These are phyloP conservation scores for Dicrostonyx torquatus DNA, from an alignment of 2,797 vertebrate genomes.

Conservation along the genomic window DNA sequence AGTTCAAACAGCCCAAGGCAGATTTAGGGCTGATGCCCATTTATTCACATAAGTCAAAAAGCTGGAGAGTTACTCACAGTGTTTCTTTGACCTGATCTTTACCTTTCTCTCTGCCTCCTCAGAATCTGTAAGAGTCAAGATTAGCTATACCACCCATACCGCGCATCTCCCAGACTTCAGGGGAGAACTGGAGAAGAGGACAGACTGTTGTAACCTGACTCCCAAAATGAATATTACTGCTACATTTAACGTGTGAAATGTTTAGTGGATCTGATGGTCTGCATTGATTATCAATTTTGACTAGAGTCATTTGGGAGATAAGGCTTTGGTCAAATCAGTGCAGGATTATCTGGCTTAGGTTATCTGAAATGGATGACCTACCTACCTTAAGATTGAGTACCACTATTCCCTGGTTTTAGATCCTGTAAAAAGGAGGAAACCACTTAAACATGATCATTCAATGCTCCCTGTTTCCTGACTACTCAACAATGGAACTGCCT, in stretches of 20 bases:
- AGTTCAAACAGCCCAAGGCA: background rate
- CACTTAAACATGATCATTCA: background rate
- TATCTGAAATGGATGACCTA: background rate
- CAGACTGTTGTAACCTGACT: background rate
- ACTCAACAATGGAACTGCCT: background rate
- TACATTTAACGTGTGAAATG: background rate
- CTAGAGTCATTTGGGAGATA: background rate
- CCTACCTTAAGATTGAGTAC: background rate
- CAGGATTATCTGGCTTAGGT: background rate
- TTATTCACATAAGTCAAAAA: background rate
- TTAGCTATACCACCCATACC: background rate
- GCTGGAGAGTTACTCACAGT: background rate
- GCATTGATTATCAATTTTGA: background rate
- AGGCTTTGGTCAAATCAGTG: background rate
- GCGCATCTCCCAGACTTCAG: background rate
- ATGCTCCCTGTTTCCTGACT: background rate
- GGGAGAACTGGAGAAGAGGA: background rate
- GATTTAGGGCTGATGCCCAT: background rate
- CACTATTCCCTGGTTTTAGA: background rate
- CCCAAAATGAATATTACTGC: background rate
- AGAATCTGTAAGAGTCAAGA: background rate
- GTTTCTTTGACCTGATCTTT: background rate
- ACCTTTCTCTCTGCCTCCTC: too few relatives aligned
- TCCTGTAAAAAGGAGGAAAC: background rate
- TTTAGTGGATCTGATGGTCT: background rate